Evolutionary conservation across 2,888 invertebrate genomes (phyloP).

Genomic region (Bellardia bayeri): DNA sequence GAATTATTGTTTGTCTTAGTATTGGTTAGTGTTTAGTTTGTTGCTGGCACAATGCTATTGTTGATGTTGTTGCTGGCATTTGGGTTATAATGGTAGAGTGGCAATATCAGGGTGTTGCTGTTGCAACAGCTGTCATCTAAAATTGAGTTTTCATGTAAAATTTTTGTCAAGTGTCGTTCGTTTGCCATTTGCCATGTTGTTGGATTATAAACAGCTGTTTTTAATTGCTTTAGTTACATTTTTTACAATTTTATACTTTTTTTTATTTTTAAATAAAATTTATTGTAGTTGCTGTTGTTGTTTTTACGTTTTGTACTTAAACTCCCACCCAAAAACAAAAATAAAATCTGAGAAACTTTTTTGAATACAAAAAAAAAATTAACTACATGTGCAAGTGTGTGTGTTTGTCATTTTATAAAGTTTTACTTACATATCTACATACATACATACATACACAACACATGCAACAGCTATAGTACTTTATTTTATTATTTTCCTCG

Average conservation of each 20-base stretch:
- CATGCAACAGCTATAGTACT: neutral
- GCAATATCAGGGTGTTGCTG: constrained; percentile 12
- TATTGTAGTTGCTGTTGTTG: constrained; percentile 28
- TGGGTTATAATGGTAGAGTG: neutral
- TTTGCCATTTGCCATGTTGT: constrained; percentile 57
- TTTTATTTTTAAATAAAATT: constrained; percentile 21
- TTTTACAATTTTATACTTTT: constrained; percentile 24
- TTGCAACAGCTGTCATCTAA: constrained; percentile 71
- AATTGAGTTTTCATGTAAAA: constrained; percentile 72
- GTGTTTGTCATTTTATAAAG: constrained; percentile 57
- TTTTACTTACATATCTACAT: constrained; percentile 30
- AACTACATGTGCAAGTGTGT: neutral
- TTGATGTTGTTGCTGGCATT: constrained; percentile 18
- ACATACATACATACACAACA: constrained; percentile 1
- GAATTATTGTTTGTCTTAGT: constrained; percentile 36
- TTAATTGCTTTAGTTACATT: constrained; percentile 72
- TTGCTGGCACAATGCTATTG: neutral
- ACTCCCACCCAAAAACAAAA: constrained; percentile 7
- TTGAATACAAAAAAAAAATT: neutral
- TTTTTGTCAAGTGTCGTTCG: constrained; percentile 64
- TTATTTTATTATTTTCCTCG: neutral
- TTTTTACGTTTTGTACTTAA: constrained; percentile 25
- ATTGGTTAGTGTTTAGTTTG: constrained; percentile 15
- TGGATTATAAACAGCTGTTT: constrained; percentile 74
- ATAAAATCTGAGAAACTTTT: constrained; percentile 15